These are phyloP conservation scores for Stenichneumon culpator DNA, from an alignment of 2,888 invertebrate genomes.

Conservation along the genomic window DNA sequence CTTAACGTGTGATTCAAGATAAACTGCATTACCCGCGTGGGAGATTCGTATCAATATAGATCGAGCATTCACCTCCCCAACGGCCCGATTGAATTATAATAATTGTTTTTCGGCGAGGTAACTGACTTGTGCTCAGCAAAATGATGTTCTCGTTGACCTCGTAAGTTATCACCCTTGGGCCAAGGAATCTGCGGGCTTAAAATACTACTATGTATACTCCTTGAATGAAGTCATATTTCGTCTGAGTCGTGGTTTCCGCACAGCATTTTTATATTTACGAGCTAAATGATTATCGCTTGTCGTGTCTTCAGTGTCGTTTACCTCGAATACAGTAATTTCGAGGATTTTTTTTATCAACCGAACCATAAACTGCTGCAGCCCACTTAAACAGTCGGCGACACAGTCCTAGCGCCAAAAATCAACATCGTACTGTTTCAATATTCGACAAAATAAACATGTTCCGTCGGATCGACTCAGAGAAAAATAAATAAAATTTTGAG, in stretches of 20 bases:
- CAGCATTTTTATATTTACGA: not conserved
- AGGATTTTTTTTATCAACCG: no score
- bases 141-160: slow-evolving; percentile 30
- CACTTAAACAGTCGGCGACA: not conserved
- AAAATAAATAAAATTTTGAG: not conserved
- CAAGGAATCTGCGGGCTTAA: slow-evolving; percentile 35
- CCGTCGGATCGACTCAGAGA: not conserved
- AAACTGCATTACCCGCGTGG: not conserved
- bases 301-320: not conserved
- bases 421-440: not conserved
- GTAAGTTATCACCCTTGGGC: slow-evolving; percentile 28
- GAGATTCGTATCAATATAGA: not conserved
- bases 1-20: not conserved
- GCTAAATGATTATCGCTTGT: slow-evolving; percentile 4
- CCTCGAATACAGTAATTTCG: not conserved
- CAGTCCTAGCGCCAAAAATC: not conserved
- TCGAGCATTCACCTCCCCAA: not conserved
- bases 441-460: not conserved
- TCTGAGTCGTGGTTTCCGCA: not conserved
- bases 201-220: slow-evolving; percentile 30
- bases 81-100: not conserved
- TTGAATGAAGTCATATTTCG: slow-evolving; percentile 30
- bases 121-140: not conserved
- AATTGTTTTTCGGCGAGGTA: slow-evolving; percentile 4
- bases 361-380: not conserved